Base-by-base conservation (phyloP, 2,113 vertebrate genomes). In the Parotia lawesii region DNA sequence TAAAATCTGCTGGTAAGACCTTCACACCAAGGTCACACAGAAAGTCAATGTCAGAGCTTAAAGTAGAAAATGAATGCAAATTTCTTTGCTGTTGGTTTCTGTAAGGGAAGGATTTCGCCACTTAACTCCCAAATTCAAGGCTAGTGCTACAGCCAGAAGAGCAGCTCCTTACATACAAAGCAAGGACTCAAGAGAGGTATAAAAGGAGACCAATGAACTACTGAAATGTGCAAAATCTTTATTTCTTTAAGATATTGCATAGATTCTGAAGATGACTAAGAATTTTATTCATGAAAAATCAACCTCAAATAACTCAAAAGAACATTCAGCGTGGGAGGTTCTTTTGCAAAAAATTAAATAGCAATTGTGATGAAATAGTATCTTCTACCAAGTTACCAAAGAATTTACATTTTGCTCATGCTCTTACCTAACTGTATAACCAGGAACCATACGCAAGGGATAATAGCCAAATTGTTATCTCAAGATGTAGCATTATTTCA, bases 241-340 rank as follows among this genome's bases (percentile, higher is more conserved):
- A 69, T 79, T 81, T 82, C 78, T 90, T 90, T 88, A 94, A 94
- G 89, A 53, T 79, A 87, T 47, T 37, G n/a, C 93, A 95, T 66
- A 90, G 78, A 87, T 91, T 90, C 56, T 94, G 67, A 67, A 91
- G 87, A 91, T 96, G 91, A 97, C 95, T 95, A 97, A 96, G 96
- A 96, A 67, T 94, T 96, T 96, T 95, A 95, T 95, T 96, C 89
- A 95, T 95, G 92, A 97, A 96, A 95, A 95, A 86, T 74, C 91
- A 95, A 88, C 93, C 90, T 76, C 95, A 96, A 97, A 91, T 94
- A 95, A 93, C 93, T 96, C 87, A 86, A 90, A 90, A 86, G 94
- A 95, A 96, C 93, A 95, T 94, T 93, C 85, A 83, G 92, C 21
- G 85, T 95, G 82, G 90, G 87, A 95, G 87, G 94, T 94, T 95